Conservation (phyloP, 1,140 invertebrate species). For the Euglossa dilemma region DNA sequence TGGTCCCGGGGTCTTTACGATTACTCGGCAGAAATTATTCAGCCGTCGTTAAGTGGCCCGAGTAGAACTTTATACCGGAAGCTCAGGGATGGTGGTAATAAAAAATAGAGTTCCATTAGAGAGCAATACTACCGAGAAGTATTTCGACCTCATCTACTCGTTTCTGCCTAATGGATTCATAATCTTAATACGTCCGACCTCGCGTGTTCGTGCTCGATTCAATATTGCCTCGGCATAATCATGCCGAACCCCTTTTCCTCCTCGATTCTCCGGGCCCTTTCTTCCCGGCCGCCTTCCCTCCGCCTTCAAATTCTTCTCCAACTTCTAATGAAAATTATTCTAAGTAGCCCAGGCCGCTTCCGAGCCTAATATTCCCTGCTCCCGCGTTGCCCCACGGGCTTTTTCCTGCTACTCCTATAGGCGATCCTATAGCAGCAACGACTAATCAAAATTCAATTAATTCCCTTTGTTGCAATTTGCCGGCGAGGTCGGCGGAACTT, state of each 20-base stretch:
- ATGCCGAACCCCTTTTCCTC: slow-evolving; percentile 22
- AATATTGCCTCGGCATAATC: slow-evolving; percentile 65
- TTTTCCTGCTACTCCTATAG: slow-evolving; percentile 24
- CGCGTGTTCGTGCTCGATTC: slow-evolving; percentile 72
- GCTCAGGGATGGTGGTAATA: neutral
- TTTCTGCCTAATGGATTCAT: slow-evolving; percentile 75
- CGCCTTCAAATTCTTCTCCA: slow-evolving; percentile 48
- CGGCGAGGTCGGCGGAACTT: neutral
- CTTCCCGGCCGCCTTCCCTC: neutral
- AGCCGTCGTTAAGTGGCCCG: slow-evolving; percentile 23
- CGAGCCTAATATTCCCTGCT: slow-evolving; percentile 38
- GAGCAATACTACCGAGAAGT: slow-evolving; percentile 54
- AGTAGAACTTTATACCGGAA: slow-evolving; percentile 40
- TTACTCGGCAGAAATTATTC: slow-evolving; percentile 29
- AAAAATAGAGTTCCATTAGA: slow-evolving; percentile 63
- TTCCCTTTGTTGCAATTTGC: neutral
- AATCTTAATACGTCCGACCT: slow-evolving; percentile 74
- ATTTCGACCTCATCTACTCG: slow-evolving; percentile 67
- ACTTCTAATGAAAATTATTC: slow-evolving; percentile 49
- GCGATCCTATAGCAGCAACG: slow-evolving; percentile 3
- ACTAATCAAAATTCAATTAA: slow-evolving; percentile 53
- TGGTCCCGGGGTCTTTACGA: slow-evolving; percentile 19
- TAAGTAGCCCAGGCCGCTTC: slow-evolving; percentile 33
- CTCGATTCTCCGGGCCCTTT: neutral
- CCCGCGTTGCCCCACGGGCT: neutral